phyloP scores from a whole-genome alignment of 2,113 vertebrate genomes.

The Thalassoma bifasciatum region DNA sequence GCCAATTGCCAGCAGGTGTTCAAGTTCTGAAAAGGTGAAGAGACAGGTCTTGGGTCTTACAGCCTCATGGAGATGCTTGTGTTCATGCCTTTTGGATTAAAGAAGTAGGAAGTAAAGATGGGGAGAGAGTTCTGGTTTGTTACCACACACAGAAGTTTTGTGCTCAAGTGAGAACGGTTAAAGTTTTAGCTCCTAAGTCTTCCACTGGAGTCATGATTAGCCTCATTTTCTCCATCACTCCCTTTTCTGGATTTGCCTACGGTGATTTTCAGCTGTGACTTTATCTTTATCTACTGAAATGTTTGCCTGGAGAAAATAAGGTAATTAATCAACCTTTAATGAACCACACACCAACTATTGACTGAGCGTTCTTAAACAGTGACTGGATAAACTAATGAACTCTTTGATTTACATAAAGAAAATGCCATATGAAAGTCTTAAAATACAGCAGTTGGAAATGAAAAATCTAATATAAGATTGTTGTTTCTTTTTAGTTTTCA shows the following conservation, averaged over 20 bases:
- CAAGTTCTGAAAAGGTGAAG: too few relatives aligned
- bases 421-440: not conserved
- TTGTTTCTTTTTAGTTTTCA: not conserved
- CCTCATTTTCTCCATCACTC: slow-evolving; percentile 5
- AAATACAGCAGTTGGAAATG: not conserved
- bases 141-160: too few relatives aligned
- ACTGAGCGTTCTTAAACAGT: slow-evolving; percentile 3
- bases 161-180: too few relatives aligned
- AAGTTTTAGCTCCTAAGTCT: too few relatives aligned
- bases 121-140: too few relatives aligned
- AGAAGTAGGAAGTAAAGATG: too few relatives aligned
- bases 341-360: not conserved
- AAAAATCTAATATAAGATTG: not conserved
- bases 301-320: not conserved
- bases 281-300: not conserved
- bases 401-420: not conserved
- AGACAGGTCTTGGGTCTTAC: too few relatives aligned
- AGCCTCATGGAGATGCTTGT: too few relatives aligned
- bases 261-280: slow-evolving; percentile 19
- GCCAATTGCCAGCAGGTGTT: too few relatives aligned
- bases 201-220: slow-evolving; percentile 19
- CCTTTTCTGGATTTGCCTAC: not conserved
- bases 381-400: slow-evolving; percentile 15
- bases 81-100: too few relatives aligned
- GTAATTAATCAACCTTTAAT: slow-evolving; percentile 30